Evolutionary conservation across 2,113 vertebrate species (phyloP).

Genomic region (Macaca fascicularis): T2T-MFA8v1.1 NC_088383.1:51900501-51901000

Average conservation of each 20-base stretch:
- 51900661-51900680: not conserved
- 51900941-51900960: not conserved
- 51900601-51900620: not conserved
- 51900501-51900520: not conserved
- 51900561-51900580: not conserved
- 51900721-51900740: not conserved
- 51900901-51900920: not conserved
- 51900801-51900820: not conserved
- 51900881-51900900: too few species aligned
- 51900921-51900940: not conserved
- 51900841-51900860: not conserved
- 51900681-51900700: not conserved
- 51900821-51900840: not conserved
- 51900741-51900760: not conserved
- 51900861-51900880: not conserved
- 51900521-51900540: accelerated
- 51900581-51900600: not conserved
- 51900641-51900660: not conserved
- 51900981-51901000: too few species aligned
- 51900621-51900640: not conserved
- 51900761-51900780: not conserved
- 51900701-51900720: not conserved
- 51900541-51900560: not conserved
- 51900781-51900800: not conserved
- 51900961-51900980: not conserved